phyloP scores from a whole-genome alignment of 1,140 invertebrate genomes.

The Pseudomyrmex gracilis region DNA sequence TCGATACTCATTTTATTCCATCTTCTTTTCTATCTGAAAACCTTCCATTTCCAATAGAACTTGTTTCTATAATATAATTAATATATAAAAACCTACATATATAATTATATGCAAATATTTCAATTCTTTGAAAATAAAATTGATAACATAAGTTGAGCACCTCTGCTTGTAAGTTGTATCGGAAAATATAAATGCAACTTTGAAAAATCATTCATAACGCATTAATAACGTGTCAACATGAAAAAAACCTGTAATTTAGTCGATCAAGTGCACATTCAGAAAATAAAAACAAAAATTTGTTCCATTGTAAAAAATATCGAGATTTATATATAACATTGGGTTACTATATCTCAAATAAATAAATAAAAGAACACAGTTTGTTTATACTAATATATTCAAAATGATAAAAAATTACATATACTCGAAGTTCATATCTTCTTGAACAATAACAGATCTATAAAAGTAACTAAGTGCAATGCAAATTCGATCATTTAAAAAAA shows the following conservation, averaged over 20 bases:
- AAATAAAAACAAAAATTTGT: constrained; percentile 17
- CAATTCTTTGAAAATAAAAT: no score
- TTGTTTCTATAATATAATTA: no score
- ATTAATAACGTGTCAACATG: neutral
- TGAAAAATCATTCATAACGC: constrained; percentile 82
- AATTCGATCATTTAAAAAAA: neutral
- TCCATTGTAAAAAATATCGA: constrained; percentile 63
- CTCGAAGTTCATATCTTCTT: no score
- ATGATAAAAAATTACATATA: no score
- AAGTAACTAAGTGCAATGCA: neutral
- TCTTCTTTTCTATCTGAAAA: no score
- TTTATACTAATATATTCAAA: no score
- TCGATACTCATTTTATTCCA: no score
- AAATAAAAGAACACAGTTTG: no score
- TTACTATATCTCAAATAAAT: neutral
- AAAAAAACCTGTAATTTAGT: constrained; percentile 1
- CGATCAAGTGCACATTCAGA: constrained; percentile 19
- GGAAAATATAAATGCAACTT: constrained; percentile 75
- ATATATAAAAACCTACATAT: no score
- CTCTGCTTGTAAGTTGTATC: constrained; percentile 53
- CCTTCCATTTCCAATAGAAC: no score
- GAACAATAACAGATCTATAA: no score
- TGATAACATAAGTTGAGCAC: constrained; percentile 55
- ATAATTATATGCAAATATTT: no score
- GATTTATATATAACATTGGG: constrained; percentile 80